Conservation (phyloP, 2,888 invertebrate species). For the Mactromeris polynyma region DNA sequence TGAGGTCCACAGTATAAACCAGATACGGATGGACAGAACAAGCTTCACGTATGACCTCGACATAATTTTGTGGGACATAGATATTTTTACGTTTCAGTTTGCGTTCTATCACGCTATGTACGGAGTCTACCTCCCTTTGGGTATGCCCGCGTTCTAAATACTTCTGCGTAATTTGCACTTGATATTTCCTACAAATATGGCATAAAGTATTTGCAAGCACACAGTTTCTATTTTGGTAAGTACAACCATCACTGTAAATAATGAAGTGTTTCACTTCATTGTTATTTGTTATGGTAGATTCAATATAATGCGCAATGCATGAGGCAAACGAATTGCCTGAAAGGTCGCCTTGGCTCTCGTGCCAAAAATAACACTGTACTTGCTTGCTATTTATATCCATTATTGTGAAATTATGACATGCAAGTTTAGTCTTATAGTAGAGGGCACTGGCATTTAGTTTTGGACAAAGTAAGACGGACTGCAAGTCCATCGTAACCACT, state of each 20-base stretch:
- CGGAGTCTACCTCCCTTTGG: slow-evolving; percentile 57
- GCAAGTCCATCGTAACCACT: slow-evolving; percentile 52
- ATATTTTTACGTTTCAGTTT: slow-evolving; percentile 29
- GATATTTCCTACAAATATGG: neutral
- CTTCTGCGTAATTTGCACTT: slow-evolving; percentile 42
- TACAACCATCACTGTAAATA: slow-evolving; percentile 54
- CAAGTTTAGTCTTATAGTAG: slow-evolving; percentile 45
- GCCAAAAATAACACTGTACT: slow-evolving; percentile 43
- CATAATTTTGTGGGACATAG: slow-evolving; percentile 46
- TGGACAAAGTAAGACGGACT: slow-evolving; percentile 50
- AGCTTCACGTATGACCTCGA: slow-evolving; percentile 29
- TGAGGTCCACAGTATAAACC: slow-evolving; percentile 39
- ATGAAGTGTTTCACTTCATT: slow-evolving; percentile 37
- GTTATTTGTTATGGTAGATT: slow-evolving; percentile 4
- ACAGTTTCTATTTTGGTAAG: slow-evolving; percentile 57
- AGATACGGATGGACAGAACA: slow-evolving; percentile 36
- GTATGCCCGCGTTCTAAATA: slow-evolving; percentile 56
- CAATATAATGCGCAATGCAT: slow-evolving; percentile 35
- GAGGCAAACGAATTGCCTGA: slow-evolving; percentile 36
- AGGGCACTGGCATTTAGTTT: slow-evolving; percentile 50
- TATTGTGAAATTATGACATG: slow-evolving; percentile 51
- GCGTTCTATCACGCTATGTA: slow-evolving; percentile 38
- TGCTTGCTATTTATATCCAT: slow-evolving; percentile 20
- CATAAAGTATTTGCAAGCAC: slow-evolving; percentile 51
- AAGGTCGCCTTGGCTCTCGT: slow-evolving; percentile 31